These are phyloP conservation scores for Furcula furcula DNA, from an alignment of 2,888 invertebrate species.

Conservation along the genomic window DNA sequence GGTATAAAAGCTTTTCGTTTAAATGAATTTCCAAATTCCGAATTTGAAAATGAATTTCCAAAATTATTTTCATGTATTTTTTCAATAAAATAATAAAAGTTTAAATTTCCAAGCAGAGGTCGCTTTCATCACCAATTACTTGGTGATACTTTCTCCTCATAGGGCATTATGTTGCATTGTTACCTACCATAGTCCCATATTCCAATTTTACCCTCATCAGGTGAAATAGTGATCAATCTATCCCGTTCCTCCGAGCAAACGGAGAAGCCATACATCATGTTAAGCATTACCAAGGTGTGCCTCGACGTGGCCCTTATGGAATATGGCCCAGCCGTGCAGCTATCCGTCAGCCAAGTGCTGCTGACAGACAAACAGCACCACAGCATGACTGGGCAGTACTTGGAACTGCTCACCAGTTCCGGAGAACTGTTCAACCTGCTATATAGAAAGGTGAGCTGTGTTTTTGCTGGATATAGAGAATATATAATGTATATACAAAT, in stretches of 20 bases:
- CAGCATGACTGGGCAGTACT: conserved; percentile 87
- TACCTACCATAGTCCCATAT: too few relatives aligned
- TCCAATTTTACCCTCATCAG: conserved; percentile 43
- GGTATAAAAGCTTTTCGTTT: too few relatives aligned
- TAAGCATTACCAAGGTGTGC: conserved; percentile 85
- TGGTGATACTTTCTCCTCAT: too few relatives aligned
- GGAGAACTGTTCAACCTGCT: conserved; percentile 87
- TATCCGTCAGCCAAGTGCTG: conserved; percentile 57
- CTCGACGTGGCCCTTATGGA: conserved; percentile 89
- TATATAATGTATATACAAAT: too few relatives aligned
- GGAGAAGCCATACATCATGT: conserved; percentile 88
- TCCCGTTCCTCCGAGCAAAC: conserved; percentile 84
- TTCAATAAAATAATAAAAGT: too few relatives aligned
- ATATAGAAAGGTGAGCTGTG: conserved; percentile 86
- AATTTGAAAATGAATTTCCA: too few relatives aligned
- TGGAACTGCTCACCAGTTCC: conserved; percentile 86
- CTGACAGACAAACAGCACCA: conserved; percentile 90
- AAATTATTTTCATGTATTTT: too few relatives aligned
- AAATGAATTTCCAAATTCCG: too few relatives aligned
- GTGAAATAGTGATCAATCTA: conserved; percentile 83
- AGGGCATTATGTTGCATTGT: too few relatives aligned
- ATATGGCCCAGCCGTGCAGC: conserved; percentile 89
- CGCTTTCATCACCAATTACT: too few relatives aligned
- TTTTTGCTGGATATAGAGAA: too few relatives aligned
- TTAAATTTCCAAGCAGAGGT: too few relatives aligned